Evolutionary conservation across 92 coral and sea anemone genomes (phyloP), one percentile per base, ranked within the genome.

Genomic region (Anthopleura xanthogrammica): DNA sequence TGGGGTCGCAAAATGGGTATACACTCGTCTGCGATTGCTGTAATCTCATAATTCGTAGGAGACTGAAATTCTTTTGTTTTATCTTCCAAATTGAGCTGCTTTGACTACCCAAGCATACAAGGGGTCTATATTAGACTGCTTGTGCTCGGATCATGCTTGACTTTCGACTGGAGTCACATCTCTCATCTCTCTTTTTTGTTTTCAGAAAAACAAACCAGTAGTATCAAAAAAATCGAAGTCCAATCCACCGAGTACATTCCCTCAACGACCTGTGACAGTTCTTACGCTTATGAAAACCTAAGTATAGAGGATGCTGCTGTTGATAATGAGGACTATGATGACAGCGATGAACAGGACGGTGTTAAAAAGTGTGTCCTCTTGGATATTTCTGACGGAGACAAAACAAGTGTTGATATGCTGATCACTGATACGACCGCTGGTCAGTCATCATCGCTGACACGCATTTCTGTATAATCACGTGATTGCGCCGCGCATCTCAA

Each of bases 311-410:
- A 79, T 10, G 73, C 79, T 68, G 82, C 78, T 2, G 48, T 10
- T 70, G 87, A 84, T 43, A 81, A 81, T 52, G 84, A 81, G 12
- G 55, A 81, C 65, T 81, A 81, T 75, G 87, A 64, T 65, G 80
- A 72, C 29, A 79, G 83, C 56, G 78, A 86, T 52, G 91, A 87
- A 17, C 70, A 73, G 55, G 77, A 85, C 55, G 82, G 41, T 20
- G 83, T 64, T 29, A 75, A 86, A 20, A 95, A 93, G 65, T 85
- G 94, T 54, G 90, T 92, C 3, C 85, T 93, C 13, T 86, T 88
- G 79, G 98, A 93, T 70, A 36, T 93, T 78, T 87, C 93, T 40
- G 98, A 93, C 41, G 87, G 92, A 40, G 91, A 91, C 60, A 93
- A 87, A 2, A 85, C 89, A 42, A 93, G 93, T 60, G 81, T 80